Evolutionary conservation across 2,797 vertebrate genomes (phyloP).

Genomic region (Toxotes lorentzi): DNA sequence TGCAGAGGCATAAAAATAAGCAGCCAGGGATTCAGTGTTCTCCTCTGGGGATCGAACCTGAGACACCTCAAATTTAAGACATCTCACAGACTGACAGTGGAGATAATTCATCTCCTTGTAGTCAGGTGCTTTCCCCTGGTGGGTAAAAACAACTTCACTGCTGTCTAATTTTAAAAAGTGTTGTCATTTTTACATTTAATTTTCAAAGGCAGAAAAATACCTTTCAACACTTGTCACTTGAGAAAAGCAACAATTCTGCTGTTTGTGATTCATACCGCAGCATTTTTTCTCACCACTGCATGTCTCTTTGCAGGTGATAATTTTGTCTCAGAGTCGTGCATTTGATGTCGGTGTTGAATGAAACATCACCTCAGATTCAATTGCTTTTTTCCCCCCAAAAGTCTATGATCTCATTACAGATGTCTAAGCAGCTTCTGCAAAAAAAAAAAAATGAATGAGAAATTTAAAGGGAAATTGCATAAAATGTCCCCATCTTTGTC

Average conservation of each 20-base stretch:
- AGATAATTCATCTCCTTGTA: conserved; percentile 25
- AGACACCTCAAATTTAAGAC: conserved; percentile 31
- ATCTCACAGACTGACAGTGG: conserved; percentile 29
- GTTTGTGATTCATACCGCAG: conserved; percentile 50
- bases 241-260: conserved; percentile 63
- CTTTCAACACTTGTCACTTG: conserved; percentile 79
- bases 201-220: conserved; percentile 69
- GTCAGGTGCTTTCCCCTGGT: conserved; percentile 57
- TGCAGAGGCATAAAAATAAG: conserved; percentile 19
- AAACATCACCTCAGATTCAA: conserved; percentile 54
- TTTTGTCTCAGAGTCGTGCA: conserved; percentile 55
- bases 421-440: conserved; percentile 11
- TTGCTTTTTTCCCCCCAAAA: conserved; percentile 9
- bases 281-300: conserved; percentile 63
- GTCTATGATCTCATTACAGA: conserved; percentile 33
- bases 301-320: conserved; percentile 75
- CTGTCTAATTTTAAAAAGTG: conserved; percentile 59
- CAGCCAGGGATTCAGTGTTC: not conserved
- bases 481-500: not conserved
- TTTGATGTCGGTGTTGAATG: conserved; percentile 63
- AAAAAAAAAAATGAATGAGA: not conserved
- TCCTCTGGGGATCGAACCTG: conserved; percentile 27
- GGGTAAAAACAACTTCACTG: conserved; percentile 22
- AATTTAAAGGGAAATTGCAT: not conserved
- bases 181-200: conserved; percentile 67